Percentiles rank a stretch among this genome's conserved stretches.
Conservation (phyloP, 2,888 invertebrate species). For the Pterostichus madidus region DNA sequence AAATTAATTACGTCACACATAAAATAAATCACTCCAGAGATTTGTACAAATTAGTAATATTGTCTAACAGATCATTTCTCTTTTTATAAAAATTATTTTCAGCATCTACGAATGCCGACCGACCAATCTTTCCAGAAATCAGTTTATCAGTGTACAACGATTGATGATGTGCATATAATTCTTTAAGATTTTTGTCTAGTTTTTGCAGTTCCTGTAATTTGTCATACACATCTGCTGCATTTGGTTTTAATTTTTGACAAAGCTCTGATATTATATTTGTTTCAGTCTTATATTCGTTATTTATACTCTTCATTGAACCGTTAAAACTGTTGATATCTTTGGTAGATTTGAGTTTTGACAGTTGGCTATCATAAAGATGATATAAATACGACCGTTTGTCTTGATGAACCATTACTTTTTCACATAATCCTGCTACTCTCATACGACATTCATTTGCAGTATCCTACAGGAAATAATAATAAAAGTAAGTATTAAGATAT, state of each 20-base stretch:
- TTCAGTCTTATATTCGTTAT: slow-evolving; percentile 61
- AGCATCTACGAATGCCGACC: slow-evolving; percentile 62
- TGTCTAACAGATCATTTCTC: slow-evolving; percentile 56
- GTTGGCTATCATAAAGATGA: slow-evolving; percentile 57
- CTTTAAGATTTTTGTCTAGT: slow-evolving; percentile 53
- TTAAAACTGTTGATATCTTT: slow-evolving; percentile 63
- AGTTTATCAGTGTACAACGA: slow-evolving; percentile 60
- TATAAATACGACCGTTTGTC: slow-evolving; percentile 60
- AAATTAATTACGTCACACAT: too few species aligned
- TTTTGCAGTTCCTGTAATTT: slow-evolving; percentile 60
- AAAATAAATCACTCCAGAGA: slow-evolving; percentile 37
- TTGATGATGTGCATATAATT: slow-evolving; percentile 59
- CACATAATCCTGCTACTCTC: slow-evolving; percentile 58
- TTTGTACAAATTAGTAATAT: slow-evolving; percentile 58
- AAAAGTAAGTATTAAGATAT: neutral
- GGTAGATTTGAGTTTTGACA: slow-evolving; percentile 54
- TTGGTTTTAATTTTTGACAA: slow-evolving; percentile 54
- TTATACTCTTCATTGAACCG: slow-evolving; percentile 59
- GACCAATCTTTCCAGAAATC: slow-evolving; percentile 59
- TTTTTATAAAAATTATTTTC: slow-evolving; percentile 64
- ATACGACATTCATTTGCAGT: slow-evolving; percentile 54
- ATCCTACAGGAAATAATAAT: slow-evolving; percentile 1
- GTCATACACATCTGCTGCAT: slow-evolving; percentile 55
- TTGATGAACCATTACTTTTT: slow-evolving; percentile 60
- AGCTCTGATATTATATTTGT: slow-evolving; percentile 55